These are phyloP conservation scores for Pachliopta kotzebuea DNA, from an alignment of 2,888 invertebrate genomes.

Conservation along the genomic window DNA sequence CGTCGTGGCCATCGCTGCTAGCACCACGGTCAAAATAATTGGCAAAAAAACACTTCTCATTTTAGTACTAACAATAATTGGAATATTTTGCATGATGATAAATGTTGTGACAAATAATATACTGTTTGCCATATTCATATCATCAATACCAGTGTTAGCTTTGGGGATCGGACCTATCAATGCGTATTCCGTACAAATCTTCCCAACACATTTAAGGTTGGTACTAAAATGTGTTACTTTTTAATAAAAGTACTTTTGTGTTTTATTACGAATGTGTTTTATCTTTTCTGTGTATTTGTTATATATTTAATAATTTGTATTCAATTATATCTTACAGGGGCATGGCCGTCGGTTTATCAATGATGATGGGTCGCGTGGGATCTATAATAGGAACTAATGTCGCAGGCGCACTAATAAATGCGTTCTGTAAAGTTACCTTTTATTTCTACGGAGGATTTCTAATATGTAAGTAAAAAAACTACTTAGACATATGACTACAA, in stretches of 20 bases:
- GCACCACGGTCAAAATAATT: conserved; percentile 57
- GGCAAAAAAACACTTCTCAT: conserved; percentile 66
- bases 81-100: conserved; percentile 54
- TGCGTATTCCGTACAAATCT: conserved; percentile 68
- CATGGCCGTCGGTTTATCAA: conserved; percentile 81
- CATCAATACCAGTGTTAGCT: conserved; percentile 57
- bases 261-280: too few species aligned
- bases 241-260: not conserved
- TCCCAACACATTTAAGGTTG: conserved; percentile 72
- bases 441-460: conserved; percentile 79
- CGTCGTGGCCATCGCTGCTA: conserved; percentile 52
- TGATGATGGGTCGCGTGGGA: conserved; percentile 82
- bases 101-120: conserved; percentile 62
- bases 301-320: not conserved
- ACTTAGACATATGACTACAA: not conserved
- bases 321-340: conserved; percentile 60
- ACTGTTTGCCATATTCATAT: conserved; percentile 60
- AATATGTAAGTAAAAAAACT: conserved; percentile 56
- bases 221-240: not conserved
- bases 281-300: too few species aligned
- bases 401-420: conserved; percentile 82
- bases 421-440: conserved; percentile 81
- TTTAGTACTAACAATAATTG: conserved; percentile 50
- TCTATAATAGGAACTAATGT: conserved; percentile 82
- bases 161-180: conserved; percentile 68